Conservation (phyloP, 2,113 vertebrate species). For the Mugil cephalus region DNA sequence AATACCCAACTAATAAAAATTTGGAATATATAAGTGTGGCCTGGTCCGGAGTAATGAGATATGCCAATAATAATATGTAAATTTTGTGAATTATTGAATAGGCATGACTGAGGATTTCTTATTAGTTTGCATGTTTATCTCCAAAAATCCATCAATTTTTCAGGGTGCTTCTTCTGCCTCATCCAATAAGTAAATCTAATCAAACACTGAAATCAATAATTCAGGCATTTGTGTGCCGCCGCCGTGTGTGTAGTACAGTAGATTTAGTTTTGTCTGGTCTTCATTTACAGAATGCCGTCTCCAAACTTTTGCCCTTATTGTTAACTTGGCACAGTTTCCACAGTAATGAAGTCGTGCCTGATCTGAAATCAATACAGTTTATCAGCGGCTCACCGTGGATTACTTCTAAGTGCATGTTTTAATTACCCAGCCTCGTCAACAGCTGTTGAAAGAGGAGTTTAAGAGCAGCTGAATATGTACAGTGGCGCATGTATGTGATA, state of each 20-base stretch:
- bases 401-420: conserved; percentile 66
- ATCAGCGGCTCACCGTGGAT: conserved; percentile 49
- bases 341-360: conserved; percentile 59
- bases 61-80: conserved; percentile 85
- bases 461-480: not conserved
- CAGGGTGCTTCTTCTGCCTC: conserved; percentile 56
- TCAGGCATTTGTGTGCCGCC: conserved; percentile 66
- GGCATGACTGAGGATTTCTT: conserved; percentile 76
- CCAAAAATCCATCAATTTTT: conserved; percentile 72
- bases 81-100: conserved; percentile 85
- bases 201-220: conserved; percentile 79
- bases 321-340: conserved; percentile 44
- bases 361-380: conserved; percentile 72
- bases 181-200: conserved; percentile 77
- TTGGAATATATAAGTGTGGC: conserved; percentile 84
- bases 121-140: conserved; percentile 82
- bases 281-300: conserved; percentile 30
- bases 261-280: conserved; percentile 30
- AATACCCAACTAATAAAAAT: conserved; percentile 78
- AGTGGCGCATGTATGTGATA: not conserved
- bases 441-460: conserved; percentile 31
- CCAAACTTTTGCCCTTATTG: conserved; percentile 53
- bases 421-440: conserved; percentile 47
- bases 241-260: conserved; percentile 20
- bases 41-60: conserved; percentile 80